Conservation (phyloP, 2,797 vertebrate genomes). For the Rhinophrynus dorsalis region DNA sequence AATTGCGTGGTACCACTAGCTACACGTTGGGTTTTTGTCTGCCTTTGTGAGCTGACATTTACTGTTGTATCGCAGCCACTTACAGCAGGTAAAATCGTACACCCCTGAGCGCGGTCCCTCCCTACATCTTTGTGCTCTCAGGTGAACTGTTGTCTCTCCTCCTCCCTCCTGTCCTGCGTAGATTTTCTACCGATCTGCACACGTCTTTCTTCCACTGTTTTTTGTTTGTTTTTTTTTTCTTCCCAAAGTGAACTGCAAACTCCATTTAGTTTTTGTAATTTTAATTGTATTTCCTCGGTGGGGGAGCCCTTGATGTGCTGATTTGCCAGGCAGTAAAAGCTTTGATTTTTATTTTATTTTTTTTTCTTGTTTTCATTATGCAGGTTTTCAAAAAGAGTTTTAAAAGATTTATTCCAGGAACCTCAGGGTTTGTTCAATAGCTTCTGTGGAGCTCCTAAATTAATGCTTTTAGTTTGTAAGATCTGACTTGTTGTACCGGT, state of each 20-base stretch:
- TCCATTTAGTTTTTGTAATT: slow-evolving; percentile 10
- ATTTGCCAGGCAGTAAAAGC: slow-evolving; percentile 30
- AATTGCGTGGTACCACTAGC: too few species aligned
- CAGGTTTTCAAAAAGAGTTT: slow-evolving; percentile 8
- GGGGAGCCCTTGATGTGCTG: slow-evolving; percentile 1
- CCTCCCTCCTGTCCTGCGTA: background rate
- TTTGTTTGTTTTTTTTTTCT: background rate
- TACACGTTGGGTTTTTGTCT: too few species aligned
- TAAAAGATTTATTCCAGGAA: slow-evolving; percentile 18
- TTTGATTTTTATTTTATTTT: slow-evolving; percentile 7
- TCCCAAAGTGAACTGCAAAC: background rate
- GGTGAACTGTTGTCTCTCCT: background rate
- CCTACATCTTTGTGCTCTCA: background rate
- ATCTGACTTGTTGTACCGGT: background rate
- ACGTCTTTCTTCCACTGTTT: background rate
- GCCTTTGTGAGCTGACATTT: too few species aligned
- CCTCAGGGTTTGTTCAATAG: slow-evolving; percentile 7
- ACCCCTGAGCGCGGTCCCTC: background rate
- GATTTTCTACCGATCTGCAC: background rate
- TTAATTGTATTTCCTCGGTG: slow-evolving; percentile 1
- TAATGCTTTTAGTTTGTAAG: slow-evolving; percentile 20
- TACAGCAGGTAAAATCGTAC: too few species aligned
- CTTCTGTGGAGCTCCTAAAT: slow-evolving; percentile 12
- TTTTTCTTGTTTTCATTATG: slow-evolving; percentile 1
- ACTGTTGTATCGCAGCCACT: too few species aligned